phyloP scores from a whole-genome alignment of 2,797 vertebrate genomes.

The Coluber constrictor region DNA sequence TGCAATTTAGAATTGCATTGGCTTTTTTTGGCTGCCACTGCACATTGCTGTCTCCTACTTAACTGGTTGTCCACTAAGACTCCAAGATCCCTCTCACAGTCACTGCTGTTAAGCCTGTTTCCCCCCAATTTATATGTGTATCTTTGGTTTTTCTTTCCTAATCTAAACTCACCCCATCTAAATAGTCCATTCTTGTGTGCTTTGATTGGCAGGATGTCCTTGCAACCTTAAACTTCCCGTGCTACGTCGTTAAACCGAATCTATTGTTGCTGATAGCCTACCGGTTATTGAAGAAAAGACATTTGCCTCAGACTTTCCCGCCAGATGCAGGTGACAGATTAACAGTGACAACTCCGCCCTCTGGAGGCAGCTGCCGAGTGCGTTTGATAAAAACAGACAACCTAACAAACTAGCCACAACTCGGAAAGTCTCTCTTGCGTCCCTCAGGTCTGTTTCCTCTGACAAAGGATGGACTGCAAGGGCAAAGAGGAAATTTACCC shows the following conservation, averaged over 20 bases:
- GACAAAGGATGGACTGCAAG: background rate
- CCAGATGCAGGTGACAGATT: background rate
- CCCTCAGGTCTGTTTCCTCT: background rate
- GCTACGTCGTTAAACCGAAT: background rate
- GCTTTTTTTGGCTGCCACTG: no score
- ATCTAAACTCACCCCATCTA: background rate
- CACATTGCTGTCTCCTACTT: no score
- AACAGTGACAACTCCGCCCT: conserved; percentile 59
- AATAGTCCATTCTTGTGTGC: background rate
- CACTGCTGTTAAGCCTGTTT: no score
- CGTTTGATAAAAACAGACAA: background rate
- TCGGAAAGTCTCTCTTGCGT: background rate
- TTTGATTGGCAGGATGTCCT: background rate
- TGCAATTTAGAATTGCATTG: no score
- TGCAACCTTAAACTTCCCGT: background rate
- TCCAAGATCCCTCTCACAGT: no score
- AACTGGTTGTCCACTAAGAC: no score
- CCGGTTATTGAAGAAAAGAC: background rate
- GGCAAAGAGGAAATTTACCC: background rate
- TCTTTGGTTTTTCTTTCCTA: no score
- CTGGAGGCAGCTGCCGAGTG: conserved; percentile 57
- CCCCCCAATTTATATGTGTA: no score
- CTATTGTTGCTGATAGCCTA: background rate
- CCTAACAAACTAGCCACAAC: background rate
- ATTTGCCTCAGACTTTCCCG: background rate